A percentile compares a stretch with the other conserved stretches of the same genome.
phyloP scores from a whole-genome alignment of 2,888 invertebrate genomes.

The Pollenia angustigena region DNA sequence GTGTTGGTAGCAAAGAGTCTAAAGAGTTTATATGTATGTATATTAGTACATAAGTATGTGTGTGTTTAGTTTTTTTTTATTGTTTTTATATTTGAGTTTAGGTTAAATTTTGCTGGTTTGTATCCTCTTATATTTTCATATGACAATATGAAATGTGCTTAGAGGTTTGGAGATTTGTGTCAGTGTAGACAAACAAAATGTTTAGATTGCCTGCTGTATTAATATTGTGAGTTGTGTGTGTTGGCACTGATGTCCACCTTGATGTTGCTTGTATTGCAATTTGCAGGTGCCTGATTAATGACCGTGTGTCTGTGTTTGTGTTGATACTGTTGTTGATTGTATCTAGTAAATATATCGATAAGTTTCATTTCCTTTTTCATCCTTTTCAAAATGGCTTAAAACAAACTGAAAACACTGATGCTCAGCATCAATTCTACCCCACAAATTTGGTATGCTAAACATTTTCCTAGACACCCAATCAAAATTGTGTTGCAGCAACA shows the following conservation, averaged over 20 bases:
- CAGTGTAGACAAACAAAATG: not conserved
- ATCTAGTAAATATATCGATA: conserved; percentile 15
- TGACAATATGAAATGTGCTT: not conserved
- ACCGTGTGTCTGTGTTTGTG: conserved; percentile 9
- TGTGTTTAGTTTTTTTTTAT: not conserved
- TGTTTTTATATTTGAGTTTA: not conserved
- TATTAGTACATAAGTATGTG: not conserved
- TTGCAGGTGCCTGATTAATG: conserved; percentile 68
- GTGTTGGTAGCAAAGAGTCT: not conserved
- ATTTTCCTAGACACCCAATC: conserved; percentile 1
- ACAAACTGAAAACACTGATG: conserved; percentile 15
- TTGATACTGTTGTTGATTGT: not conserved
- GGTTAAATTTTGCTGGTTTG: conserved; percentile 4
- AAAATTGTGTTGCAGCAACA: conserved; percentile 3
- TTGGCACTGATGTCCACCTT: conserved; percentile 30
- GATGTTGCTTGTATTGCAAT: conserved; percentile 33
- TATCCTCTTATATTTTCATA: conserved; percentile 14
- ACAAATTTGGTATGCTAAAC: conserved; percentile 35
- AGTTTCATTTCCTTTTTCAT: conserved; percentile 31
- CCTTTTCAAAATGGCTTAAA: conserved; percentile 28
- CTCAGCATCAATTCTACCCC: conserved; percentile 20
- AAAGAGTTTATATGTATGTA: conserved; percentile 3
- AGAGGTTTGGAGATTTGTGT: not conserved
- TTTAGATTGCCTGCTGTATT: conserved; percentile 19
- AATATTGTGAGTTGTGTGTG: conserved; percentile 13